These are phyloP conservation scores for Bellardia pandia DNA, from an alignment of 2,888 invertebrate species.

Conservation along the genomic window DNA sequence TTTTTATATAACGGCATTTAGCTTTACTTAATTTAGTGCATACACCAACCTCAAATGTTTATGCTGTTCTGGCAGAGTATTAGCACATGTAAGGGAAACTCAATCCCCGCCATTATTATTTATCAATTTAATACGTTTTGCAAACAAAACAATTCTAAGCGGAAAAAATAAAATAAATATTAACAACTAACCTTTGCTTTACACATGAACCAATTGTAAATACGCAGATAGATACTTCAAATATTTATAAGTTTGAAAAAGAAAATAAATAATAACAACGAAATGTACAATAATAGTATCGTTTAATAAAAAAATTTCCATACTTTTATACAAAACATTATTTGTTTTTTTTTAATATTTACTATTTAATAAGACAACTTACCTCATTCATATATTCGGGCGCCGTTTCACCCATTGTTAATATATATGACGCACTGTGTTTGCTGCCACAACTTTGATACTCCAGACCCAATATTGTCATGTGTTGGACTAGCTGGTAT, in stretches of 20 bases:
- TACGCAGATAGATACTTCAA: slow-evolving; percentile 14
- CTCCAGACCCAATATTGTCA: slow-evolving; percentile 85
- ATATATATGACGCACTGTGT: slow-evolving; percentile 84
- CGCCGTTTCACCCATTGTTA: slow-evolving; percentile 85
- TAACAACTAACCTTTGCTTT: slow-evolving; percentile 35
- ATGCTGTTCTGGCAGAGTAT: no score
- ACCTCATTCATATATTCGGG: slow-evolving; percentile 87
- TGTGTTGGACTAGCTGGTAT: slow-evolving; percentile 87
- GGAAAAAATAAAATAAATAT: background rate
- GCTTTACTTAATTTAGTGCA: no score
- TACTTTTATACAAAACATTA: background rate
- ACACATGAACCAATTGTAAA: slow-evolving; percentile 58
- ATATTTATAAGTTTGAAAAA: background rate
- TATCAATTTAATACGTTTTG: background rate
- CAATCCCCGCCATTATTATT: no score
- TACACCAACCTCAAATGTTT: no score
- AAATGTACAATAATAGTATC: background rate
- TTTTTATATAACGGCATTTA: no score
- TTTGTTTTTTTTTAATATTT: slow-evolving; percentile 1
- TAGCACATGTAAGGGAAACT: no score
- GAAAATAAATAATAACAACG: background rate
- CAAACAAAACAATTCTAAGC: background rate
- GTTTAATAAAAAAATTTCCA: background rate
- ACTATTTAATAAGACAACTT: slow-evolving; percentile 69
- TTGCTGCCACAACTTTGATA: slow-evolving; percentile 84